Conservation (phyloP, 1,140 invertebrate genomes). For the Battus philenor region DNA sequence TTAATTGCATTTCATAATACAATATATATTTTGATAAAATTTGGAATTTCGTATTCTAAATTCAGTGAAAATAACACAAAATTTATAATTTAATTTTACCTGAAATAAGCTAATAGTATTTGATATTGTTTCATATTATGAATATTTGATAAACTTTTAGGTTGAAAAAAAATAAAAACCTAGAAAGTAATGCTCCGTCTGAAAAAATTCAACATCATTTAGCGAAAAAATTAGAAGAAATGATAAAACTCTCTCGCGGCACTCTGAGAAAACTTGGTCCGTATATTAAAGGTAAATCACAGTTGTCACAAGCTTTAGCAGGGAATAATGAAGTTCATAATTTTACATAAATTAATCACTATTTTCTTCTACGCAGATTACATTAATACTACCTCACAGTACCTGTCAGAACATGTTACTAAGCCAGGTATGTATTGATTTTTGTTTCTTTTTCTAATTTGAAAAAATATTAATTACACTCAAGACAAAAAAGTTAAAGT, state of each 20-base stretch:
- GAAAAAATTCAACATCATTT: slow-evolving; percentile 29
- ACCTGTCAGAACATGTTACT: slow-evolving; percentile 43
- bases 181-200: slow-evolving; percentile 32
- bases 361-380: slow-evolving; percentile 39
- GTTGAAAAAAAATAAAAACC: slow-evolving; percentile 36
- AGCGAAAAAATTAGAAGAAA: slow-evolving; percentile 44
- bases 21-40: neutral
- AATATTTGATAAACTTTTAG: too few relatives aligned
- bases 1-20: neutral
- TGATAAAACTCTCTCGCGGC: slow-evolving; percentile 36
- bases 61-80: neutral
- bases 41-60: neutral
- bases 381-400: slow-evolving; percentile 40
- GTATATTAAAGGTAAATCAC: slow-evolving; percentile 51
- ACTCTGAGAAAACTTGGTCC: slow-evolving; percentile 47
- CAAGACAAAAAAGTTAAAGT: too few relatives aligned
- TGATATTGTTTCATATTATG: too few relatives aligned
- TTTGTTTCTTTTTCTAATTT: neutral
- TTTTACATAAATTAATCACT: slow-evolving; percentile 4
- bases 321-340: too few relatives aligned
- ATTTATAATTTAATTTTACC: neutral
- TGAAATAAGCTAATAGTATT: neutral
- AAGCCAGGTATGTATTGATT: slow-evolving; percentile 43
- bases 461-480: neutral
- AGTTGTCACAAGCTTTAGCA: too few relatives aligned